Conservation (phyloP, 2,888 invertebrate genomes). For the Amaurobius ferox region DNA sequence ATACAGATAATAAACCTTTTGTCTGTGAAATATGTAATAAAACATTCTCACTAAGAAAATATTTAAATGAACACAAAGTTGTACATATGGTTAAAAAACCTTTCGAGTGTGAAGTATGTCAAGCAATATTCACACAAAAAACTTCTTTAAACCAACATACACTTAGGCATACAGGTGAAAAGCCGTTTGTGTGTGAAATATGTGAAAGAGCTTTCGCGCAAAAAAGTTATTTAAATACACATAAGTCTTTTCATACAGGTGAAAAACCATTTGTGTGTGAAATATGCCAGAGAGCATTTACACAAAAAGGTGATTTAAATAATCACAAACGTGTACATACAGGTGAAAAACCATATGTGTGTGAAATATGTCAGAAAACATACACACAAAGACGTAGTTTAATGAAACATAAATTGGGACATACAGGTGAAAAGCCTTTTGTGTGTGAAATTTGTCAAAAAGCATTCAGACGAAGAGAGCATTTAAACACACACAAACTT, state of each 20-base stretch:
- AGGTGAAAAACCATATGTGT: neutral
- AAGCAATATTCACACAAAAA: neutral
- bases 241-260: neutral
- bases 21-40: too few relatives aligned
- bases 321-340: neutral
- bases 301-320: neutral
- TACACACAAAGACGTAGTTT: neutral
- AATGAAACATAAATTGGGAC: neutral
- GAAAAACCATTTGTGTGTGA: neutral
- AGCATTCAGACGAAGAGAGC: neutral
- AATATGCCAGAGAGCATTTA: neutral
- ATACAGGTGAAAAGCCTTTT: neutral
- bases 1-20: too few relatives aligned
- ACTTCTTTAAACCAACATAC: neutral
- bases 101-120: neutral
- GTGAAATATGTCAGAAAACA: neutral
- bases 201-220: neutral
- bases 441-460: neutral
- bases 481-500: neutral
- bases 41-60: too few relatives aligned
- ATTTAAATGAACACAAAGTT: too few relatives aligned
- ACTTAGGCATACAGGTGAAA: neutral
- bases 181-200: neutral
- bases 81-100: too few relatives aligned
- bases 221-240: neutral